Evolutionary conservation across 2,113 vertebrate genomes (phyloP), one percentile per base, ranked within the genome.

Genomic region (Nycticorax nycticorax): DNA sequence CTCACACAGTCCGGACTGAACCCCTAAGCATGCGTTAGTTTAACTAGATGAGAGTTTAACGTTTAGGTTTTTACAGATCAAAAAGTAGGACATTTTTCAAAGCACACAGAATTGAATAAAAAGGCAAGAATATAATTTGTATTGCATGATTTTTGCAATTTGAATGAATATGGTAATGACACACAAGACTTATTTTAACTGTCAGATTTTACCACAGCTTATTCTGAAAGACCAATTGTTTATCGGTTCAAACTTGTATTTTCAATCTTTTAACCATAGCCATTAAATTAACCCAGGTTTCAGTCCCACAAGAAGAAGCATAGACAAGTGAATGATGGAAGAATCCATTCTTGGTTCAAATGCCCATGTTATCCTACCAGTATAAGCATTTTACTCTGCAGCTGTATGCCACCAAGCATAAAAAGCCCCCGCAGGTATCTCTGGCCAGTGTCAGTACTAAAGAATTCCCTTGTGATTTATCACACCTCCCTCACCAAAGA

Each of bases 401-500:
- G 24, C 57, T 83, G 50, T 28, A 19, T 22, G 85, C 78, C 69
- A 83, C 24, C 71, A 45, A 57, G 41, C 50, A 33, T 1, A 56
- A 79, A 83, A 79, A 76, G 21, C 41, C 41, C 53, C 80, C 89
- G 8, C 30, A 71, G 75, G 63, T 88, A 86, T 30, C 85, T 84
- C 82, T 92, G 75, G 76, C 71, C 78, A 67, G 43, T 9, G 47
- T 48, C 77, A 45, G 74, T 30, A 60, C 41, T 76, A 77, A 57
- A 79, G 82, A 86, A 82, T 62, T 52, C 89, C 82, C 83, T 30
- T 64, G 76, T 57, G 79, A 83, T 64, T 13, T 5, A 88, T 33
- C 87, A 50, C 81, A 93, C 21, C 74, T 81, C 84, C 59, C 68
- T 89, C 43, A 43, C 26, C 78, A 32, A 75, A 73, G 78, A 82